Conservation (phyloP, 2,888 invertebrate genomes). For the Electrophaes corylata region DNA sequence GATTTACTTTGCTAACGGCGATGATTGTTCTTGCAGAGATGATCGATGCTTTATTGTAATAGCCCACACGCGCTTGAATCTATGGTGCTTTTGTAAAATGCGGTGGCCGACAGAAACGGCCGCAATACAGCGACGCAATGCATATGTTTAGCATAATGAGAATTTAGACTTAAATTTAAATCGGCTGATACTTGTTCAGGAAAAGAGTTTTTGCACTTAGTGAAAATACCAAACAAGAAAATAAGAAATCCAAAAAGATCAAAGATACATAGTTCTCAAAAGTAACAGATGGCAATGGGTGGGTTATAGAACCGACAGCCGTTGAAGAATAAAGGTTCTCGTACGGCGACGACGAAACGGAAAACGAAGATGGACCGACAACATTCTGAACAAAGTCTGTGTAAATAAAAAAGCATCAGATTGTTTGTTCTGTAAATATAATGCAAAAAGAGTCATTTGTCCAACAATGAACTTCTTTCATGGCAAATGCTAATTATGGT, state of each 20-base stretch:
- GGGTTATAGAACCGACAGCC: background rate
- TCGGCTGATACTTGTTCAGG: background rate
- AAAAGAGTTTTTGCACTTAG: too few relatives aligned
- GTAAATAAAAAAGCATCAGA: background rate
- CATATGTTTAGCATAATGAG: background rate
- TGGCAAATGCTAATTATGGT: background rate
- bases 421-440: background rate
- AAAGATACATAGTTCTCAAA: too few relatives aligned
- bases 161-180: background rate
- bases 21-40: slow-evolving; percentile 58
- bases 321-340: background rate
- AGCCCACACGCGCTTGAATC: slow-evolving; percentile 66
- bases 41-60: slow-evolving; percentile 68
- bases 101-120: background rate
- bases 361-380: background rate
- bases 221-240: too few relatives aligned
- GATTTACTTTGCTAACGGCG: slow-evolving; percentile 74
- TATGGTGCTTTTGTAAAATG: slow-evolving; percentile 44
- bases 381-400: background rate
- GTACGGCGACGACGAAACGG: background rate
- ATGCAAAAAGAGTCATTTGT: background rate
- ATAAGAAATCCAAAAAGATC: too few relatives aligned
- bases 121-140: background rate
- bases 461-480: background rate
- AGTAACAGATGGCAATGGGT: background rate